Percentiles rank a stretch among this genome's conserved stretches.
Evolutionary conservation across 2,113 vertebrate species (phyloP).

Genomic region (Osmerus mordax): DNA sequence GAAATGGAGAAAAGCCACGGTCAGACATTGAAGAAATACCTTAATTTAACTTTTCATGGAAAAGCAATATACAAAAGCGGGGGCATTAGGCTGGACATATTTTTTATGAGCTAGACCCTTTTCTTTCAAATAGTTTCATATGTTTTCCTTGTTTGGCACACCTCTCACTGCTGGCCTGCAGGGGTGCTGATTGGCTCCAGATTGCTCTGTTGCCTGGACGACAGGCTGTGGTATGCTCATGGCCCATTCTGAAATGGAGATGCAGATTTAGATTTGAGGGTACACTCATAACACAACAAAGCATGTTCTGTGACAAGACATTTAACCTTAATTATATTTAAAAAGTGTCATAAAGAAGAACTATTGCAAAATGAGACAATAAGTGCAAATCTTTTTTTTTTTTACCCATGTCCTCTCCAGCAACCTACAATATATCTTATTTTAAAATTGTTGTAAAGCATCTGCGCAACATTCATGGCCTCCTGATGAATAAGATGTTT

Average conservation of each 20-base stretch:
- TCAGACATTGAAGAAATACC: background rate
- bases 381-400: no score
- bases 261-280: slow-evolving; percentile 16
- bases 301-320: slow-evolving; percentile 14
- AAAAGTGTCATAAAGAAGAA: no score
- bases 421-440: no score
- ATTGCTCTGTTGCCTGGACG: slow-evolving; percentile 61
- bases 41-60: slow-evolving; percentile 10
- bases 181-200: slow-evolving; percentile 62
- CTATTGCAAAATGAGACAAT: no score
- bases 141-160: slow-evolving; percentile 39
- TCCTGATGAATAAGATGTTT: no score
- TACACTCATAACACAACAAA: slow-evolving; percentile 3
- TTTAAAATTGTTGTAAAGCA: no score
- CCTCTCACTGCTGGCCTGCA: slow-evolving; percentile 68
- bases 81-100: slow-evolving; percentile 10
- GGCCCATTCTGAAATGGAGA: slow-evolving; percentile 75
- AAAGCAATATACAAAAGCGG: slow-evolving; percentile 21
- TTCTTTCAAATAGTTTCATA: slow-evolving; percentile 9
- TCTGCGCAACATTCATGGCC: no score
- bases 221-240: slow-evolving; percentile 48
- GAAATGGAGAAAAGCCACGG: background rate
- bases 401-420: no score
- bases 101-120: slow-evolving; percentile 6
- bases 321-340: background rate